These are phyloP conservation scores for Peromyscus eremicus DNA, from an alignment of 2,797 vertebrate species.

Conservation along the genomic window DNA sequence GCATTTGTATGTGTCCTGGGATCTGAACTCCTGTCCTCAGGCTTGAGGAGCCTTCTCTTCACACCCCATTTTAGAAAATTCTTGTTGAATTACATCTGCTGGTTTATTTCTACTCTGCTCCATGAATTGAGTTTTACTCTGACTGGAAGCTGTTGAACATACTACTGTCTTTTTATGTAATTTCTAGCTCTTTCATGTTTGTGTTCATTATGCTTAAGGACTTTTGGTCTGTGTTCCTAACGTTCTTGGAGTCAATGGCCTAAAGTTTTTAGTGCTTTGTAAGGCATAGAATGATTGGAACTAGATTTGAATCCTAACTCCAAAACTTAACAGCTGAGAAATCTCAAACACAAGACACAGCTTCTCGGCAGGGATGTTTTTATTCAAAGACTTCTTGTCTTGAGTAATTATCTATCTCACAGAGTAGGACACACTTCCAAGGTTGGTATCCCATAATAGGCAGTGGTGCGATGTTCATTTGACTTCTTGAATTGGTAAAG, in stretches of 20 bases:
- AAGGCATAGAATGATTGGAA: neutral
- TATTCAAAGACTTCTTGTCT: neutral
- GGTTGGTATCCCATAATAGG: neutral
- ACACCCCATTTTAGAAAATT: neutral
- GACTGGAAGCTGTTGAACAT: neutral
- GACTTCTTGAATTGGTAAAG: neutral
- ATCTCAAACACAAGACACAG: neutral
- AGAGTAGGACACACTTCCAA: neutral
- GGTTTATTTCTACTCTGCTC: neutral
- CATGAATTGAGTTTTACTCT: neutral
- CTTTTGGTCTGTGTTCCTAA: neutral
- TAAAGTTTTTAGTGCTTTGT: neutral
- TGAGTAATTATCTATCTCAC: conserved; percentile 2
- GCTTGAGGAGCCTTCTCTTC: neutral
- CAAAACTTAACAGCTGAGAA: neutral
- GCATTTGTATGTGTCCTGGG: neutral
- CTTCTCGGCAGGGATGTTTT: neutral
- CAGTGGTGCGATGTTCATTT: neutral
- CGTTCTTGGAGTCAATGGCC: neutral
- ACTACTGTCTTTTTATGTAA: neutral
- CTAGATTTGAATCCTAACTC: neutral
- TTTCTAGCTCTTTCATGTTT: neutral
- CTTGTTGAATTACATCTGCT: neutral
- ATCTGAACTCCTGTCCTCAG: neutral
- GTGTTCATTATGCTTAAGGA: neutral